phyloP scores from a whole-genome alignment of 2,113 vertebrate species.

The Lycaon pictus region DNA sequence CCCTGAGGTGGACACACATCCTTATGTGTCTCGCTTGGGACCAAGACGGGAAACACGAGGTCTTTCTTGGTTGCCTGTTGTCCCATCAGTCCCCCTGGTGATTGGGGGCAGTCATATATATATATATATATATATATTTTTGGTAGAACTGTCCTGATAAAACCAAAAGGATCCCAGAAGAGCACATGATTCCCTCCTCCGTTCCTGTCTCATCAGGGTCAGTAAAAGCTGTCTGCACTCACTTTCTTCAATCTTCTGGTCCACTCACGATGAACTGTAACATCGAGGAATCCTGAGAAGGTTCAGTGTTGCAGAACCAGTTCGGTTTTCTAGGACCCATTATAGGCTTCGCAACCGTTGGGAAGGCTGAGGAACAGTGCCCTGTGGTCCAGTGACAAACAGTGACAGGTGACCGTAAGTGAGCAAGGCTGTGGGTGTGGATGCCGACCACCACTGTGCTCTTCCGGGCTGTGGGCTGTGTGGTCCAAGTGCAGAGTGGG shows the following conservation, averaged over 20 bases:
- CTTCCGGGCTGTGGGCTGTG: no score
- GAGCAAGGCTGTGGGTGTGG: not conserved
- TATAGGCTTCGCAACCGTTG: accelerated
- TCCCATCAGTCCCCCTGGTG: no score
- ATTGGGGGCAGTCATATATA: not conserved
- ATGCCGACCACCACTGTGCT: not conserved
- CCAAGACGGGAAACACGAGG: not conserved
- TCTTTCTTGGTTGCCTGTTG: not conserved
- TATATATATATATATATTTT: no score
- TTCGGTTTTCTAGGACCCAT: not conserved
- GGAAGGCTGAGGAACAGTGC: not conserved
- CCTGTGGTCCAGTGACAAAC: accelerated
- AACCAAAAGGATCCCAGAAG: not conserved
- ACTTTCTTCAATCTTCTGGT: not conserved
- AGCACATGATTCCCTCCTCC: no score
- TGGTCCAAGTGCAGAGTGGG: not conserved
- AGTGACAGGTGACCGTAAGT: not conserved
- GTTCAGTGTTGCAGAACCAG: no score
- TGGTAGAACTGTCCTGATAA: not conserved
- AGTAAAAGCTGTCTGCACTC: accelerated
- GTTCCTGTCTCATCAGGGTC: no score
- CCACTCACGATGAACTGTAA: not conserved
- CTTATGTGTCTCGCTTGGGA: not conserved
- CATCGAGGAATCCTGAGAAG: not conserved
- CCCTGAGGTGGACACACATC: no score